A percentile compares a stretch with the other conserved stretches of the same genome.
Evolutionary conservation across 1,140 invertebrate genomes (phyloP).

Genomic region (Tachypleus tridentatus): DNA sequence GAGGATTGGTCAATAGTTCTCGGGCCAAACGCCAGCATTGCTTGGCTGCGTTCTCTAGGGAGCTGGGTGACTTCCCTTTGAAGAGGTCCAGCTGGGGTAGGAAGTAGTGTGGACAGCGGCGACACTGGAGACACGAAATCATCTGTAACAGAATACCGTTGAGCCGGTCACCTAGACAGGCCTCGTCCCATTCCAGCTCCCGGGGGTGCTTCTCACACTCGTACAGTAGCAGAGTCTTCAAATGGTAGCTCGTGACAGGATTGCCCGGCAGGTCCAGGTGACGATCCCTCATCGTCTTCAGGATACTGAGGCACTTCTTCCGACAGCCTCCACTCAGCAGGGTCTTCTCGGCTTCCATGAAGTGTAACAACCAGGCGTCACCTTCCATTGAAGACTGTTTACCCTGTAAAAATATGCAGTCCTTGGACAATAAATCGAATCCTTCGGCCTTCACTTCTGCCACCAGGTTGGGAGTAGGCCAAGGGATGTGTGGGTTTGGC

Average conservation of each 20-base stretch:
- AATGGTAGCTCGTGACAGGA: slow-evolving; percentile 83
- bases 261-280: slow-evolving; percentile 86
- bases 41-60: slow-evolving; percentile 88
- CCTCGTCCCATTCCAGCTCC: slow-evolving; percentile 91
- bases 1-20: slow-evolving; percentile 83
- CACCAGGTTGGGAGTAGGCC: slow-evolving; percentile 86
- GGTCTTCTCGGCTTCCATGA: slow-evolving; percentile 83
- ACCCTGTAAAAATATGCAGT: slow-evolving; percentile 56
- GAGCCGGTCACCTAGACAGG: slow-evolving; percentile 80
- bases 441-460: slow-evolving; percentile 94
- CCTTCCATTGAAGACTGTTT: slow-evolving; percentile 94
- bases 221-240: slow-evolving; percentile 87
- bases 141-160: slow-evolving; percentile 92
- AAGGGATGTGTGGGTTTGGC: slow-evolving; percentile 79
- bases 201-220: slow-evolving; percentile 96
- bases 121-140: slow-evolving; percentile 91
- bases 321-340: slow-evolving; percentile 77
- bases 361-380: slow-evolving; percentile 93
- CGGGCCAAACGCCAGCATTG: slow-evolving; percentile 86
- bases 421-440: slow-evolving; percentile 87
- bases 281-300: slow-evolving; percentile 84
- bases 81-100: slow-evolving; percentile 81
- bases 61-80: slow-evolving; percentile 82
- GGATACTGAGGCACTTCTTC: slow-evolving; percentile 74
- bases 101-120: slow-evolving; percentile 90